Evolutionary conservation across 2,888 invertebrate genomes (phyloP).

Genomic region (Athalia cordata): DNA sequence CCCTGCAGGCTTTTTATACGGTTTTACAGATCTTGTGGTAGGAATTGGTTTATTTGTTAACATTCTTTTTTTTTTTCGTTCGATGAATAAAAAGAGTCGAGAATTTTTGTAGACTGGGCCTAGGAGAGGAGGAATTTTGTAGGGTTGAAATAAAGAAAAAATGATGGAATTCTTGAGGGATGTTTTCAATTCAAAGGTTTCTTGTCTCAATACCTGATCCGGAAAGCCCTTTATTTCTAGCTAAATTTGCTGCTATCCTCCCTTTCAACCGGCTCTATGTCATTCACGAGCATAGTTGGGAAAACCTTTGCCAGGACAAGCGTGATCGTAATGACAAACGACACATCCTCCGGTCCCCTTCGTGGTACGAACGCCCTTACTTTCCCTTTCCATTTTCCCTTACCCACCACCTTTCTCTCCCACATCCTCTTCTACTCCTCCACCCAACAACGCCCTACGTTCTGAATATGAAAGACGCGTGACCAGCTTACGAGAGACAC

Average conservation of each 20-base stretch:
- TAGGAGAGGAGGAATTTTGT: too few species aligned
- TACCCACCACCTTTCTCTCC: too few species aligned
- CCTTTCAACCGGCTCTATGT: too few species aligned
- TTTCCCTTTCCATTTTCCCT: slow-evolving; percentile 11
- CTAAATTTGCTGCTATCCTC: background rate
- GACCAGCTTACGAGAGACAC: slow-evolving; percentile 62
- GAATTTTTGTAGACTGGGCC: too few species aligned
- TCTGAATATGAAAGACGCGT: slow-evolving; percentile 59
- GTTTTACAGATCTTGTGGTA: background rate
- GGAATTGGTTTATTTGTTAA: background rate
- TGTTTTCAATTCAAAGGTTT: too few species aligned
- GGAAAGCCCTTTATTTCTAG: background rate
- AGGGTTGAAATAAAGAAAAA: too few species aligned
- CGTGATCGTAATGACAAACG: slow-evolving; percentile 46
- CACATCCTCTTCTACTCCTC: background rate
- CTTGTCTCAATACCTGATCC: too few species aligned
- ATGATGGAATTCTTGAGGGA: too few species aligned
- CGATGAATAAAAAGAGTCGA: background rate
- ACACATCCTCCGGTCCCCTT: slow-evolving; percentile 43
- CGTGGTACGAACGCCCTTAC: slow-evolving; percentile 34
- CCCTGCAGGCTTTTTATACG: background rate
- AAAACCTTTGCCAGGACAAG: slow-evolving; percentile 26
- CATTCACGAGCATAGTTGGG: background rate
- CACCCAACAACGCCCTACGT: background rate
- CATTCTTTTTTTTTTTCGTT: background rate